These are phyloP conservation scores for Amyelois transitella DNA, from an alignment of 1,140 invertebrate genomes.

Conservation along the genomic window DNA sequence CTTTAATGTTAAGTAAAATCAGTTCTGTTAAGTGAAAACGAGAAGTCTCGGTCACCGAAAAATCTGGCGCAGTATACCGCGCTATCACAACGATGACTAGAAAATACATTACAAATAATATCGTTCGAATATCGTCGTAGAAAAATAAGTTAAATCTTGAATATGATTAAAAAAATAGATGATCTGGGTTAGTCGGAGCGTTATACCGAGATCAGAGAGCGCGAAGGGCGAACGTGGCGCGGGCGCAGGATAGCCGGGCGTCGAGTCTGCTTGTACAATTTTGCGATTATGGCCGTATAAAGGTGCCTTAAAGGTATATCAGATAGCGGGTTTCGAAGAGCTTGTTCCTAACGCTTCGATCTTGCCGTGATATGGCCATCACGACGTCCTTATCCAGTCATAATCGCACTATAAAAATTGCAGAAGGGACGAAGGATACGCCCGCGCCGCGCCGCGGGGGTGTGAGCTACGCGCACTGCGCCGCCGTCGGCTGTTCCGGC, in stretches of 20 bases:
- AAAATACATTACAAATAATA: slow-evolving; percentile 26
- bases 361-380: neutral
- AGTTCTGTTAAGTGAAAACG: slow-evolving; percentile 67
- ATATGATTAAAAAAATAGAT: slow-evolving; percentile 54
- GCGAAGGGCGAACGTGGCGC: slow-evolving; percentile 50
- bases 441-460: slow-evolving; percentile 52
- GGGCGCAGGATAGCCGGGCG: slow-evolving; percentile 36
- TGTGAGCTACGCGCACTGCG: slow-evolving; percentile 72
- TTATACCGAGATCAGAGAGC: slow-evolving; percentile 70
- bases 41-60: slow-evolving; percentile 48
- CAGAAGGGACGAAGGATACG: slow-evolving; percentile 16
- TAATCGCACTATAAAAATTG: neutral
- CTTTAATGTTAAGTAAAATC: slow-evolving; percentile 71
- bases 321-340: neutral
- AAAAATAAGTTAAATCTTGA: slow-evolving; percentile 31
- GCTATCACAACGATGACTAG: slow-evolving; percentile 52
- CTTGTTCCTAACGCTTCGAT: neutral
- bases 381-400: neutral
- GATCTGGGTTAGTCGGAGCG: slow-evolving; percentile 61
- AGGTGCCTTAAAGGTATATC: neutral
- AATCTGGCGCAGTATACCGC: slow-evolving; percentile 27
- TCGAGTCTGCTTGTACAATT: neutral
- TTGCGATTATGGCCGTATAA: neutral
- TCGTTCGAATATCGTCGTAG: slow-evolving; percentile 28
- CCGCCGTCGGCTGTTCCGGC: slow-evolving; percentile 71